Conservation (phyloP, 2,797 vertebrate genomes). For the Pygocentrus nattereri region DNA sequence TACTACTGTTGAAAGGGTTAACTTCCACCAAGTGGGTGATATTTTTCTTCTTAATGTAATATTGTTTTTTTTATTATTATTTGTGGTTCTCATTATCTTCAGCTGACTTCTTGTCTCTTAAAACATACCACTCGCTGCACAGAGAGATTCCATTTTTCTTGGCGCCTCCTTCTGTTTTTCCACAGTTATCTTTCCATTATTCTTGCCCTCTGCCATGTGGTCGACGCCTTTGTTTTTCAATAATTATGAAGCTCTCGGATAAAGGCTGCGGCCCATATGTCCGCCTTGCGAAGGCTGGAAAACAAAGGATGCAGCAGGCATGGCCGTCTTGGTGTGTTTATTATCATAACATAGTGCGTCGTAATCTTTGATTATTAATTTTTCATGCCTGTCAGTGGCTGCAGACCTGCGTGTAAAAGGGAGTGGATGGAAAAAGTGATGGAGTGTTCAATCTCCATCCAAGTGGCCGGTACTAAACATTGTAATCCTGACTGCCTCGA, state of each 20-base stretch:
- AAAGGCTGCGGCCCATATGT: constrained; percentile 55
- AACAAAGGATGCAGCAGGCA: constrained; percentile 56
- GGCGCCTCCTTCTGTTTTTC: constrained; percentile 50
- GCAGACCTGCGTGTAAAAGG: constrained; percentile 51
- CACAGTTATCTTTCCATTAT: constrained; percentile 53
- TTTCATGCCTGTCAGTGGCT: constrained; percentile 65
- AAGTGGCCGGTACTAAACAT: not conserved
- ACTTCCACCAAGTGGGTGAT: too few relatives aligned
- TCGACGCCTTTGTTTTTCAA: constrained; percentile 54
- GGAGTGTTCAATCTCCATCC: constrained; percentile 52
- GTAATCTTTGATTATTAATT: constrained; percentile 66
- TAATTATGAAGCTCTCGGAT: constrained; percentile 58
- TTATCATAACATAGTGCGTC: constrained; percentile 65
- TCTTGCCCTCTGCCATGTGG: constrained; percentile 59
- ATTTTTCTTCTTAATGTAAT: not conserved
- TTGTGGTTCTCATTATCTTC: not conserved
- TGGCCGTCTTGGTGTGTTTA: constrained; percentile 65
- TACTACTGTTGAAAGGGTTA: too few relatives aligned
- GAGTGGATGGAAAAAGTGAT: constrained; percentile 52
- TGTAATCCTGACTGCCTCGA: not conserved
- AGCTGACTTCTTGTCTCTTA: not conserved
- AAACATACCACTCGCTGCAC: not conserved
- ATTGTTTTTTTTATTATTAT: not conserved
- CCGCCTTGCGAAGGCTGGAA: constrained; percentile 63
- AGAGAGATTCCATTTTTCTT: constrained; percentile 48